Evolutionary conservation across 2,113 vertebrate species (phyloP).

Genomic region (Dasyurus viverrinus): DNA sequence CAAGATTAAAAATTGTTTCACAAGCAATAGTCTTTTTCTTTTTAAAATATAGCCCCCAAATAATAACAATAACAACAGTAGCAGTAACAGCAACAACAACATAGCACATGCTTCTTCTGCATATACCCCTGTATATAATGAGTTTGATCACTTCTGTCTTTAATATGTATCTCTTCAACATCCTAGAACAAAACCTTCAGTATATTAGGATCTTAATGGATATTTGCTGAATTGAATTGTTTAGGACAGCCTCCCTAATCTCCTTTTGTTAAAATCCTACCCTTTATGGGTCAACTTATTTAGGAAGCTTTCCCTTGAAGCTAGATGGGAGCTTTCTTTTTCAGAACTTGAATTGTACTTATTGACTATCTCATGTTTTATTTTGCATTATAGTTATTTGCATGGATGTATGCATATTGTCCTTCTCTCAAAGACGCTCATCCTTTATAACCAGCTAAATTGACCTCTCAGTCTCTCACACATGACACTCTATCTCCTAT

Average conservation of each 20-base stretch:
- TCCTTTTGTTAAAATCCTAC: not conserved
- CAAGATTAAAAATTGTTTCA: not conserved
- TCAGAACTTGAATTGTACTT: not conserved
- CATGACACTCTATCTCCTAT: not conserved
- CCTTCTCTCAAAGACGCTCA: not conserved
- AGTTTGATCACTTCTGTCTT: not conserved
- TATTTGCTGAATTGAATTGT: not conserved
- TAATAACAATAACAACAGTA: not conserved
- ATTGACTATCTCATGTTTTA: not conserved
- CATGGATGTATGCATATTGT: not conserved
- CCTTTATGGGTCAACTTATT: not conserved
- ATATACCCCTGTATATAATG: not conserved
- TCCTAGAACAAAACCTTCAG: not conserved
- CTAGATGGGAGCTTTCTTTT: not conserved
- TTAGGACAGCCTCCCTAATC: not conserved
- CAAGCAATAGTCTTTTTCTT: not conserved
- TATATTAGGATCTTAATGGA: not conserved
- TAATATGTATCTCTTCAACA: not conserved
- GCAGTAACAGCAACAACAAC: not conserved
- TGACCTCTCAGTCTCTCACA: not conserved
- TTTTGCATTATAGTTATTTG: not conserved
- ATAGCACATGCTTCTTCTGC: not conserved
- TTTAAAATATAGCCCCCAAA: not conserved
- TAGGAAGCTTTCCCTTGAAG: not conserved
- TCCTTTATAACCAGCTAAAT: not conserved